Conservation (phyloP, 2,113 vertebrate species). For the Sphyrna mokarran region DNA sequence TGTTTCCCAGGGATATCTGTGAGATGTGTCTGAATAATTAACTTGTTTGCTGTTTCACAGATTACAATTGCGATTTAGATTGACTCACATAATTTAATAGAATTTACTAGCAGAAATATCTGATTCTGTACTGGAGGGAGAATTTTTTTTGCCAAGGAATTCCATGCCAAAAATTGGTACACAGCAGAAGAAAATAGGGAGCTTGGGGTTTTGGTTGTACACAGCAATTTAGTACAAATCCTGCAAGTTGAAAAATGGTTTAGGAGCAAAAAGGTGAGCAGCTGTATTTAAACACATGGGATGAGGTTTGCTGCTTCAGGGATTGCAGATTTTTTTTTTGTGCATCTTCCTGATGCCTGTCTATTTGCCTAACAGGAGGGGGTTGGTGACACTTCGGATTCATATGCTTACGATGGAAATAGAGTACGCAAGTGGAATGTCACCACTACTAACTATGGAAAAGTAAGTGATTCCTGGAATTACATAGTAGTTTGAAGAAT, state of each 20-base stretch:
- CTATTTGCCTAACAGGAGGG: constrained; percentile 68
- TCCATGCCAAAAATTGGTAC: background rate
- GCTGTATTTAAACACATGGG: background rate
- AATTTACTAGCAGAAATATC: background rate
- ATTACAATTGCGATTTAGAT: too few species aligned
- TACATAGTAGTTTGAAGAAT: background rate
- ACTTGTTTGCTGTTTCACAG: too few species aligned
- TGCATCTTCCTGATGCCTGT: background rate
- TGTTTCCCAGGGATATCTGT: too few species aligned
- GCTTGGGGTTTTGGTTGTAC: background rate
- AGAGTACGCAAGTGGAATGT: constrained; percentile 96
- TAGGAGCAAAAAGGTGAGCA: background rate
- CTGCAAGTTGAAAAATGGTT: background rate
- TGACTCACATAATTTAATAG: background rate
- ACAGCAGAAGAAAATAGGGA: background rate
- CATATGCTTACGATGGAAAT: constrained; percentile 93
- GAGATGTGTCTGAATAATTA: background rate
- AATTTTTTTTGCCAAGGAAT: background rate
- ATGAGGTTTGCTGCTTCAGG: background rate
- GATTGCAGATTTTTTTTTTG: background rate
- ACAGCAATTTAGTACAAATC: background rate
- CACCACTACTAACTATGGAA: constrained; percentile 93
- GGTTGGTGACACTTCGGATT: constrained; percentile 88
- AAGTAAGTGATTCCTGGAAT: constrained; percentile 61
- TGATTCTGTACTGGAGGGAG: background rate